Evolutionary conservation across 1,140 invertebrate species (phyloP).

Genomic region (Apis laboriosa): DNA sequence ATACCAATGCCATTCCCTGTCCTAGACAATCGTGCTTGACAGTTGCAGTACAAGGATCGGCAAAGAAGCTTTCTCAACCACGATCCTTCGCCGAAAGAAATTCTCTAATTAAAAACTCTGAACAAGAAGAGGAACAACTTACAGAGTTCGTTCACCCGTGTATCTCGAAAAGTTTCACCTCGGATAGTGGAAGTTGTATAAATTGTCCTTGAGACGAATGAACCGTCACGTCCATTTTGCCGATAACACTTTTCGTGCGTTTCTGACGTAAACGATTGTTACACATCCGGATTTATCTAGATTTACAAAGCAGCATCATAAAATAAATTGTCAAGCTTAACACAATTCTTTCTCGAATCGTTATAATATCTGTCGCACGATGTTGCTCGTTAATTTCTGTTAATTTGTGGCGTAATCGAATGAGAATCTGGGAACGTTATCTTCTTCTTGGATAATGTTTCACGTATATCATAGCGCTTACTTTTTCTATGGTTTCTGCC

Average conservation of each 20-base stretch:
- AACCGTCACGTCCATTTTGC: constrained; percentile 48
- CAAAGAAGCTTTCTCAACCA: not conserved
- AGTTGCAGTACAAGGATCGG: not conserved
- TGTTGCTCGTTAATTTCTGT: constrained; percentile 63
- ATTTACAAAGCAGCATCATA: constrained; percentile 47
- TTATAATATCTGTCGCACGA: constrained; percentile 34
- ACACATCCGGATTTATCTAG: constrained; percentile 47
- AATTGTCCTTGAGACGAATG: constrained; percentile 49
- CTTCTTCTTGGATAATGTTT: constrained; percentile 14
- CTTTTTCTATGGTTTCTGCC: not conserved
- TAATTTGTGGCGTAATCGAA: constrained; percentile 63
- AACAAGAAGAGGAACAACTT: not conserved
- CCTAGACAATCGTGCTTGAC: not conserved
- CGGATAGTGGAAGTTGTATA: not conserved
- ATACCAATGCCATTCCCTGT: not conserved
- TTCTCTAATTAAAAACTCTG: not conserved
- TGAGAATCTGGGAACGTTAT: constrained; percentile 54
- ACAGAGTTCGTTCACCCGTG: constrained; percentile 14
- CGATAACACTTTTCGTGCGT: constrained; percentile 49
- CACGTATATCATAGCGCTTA: not conserved
- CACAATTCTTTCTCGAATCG: constrained; percentile 54
- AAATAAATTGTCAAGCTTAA: constrained; percentile 65
- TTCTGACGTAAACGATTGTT: constrained; percentile 57
- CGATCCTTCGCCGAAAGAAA: not conserved
- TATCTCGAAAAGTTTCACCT: not conserved